A percentile compares a stretch with the other conserved stretches of the same genome.
Conservation (phyloP, 2,888 invertebrate species). For the Blomia tropicalis region DNA sequence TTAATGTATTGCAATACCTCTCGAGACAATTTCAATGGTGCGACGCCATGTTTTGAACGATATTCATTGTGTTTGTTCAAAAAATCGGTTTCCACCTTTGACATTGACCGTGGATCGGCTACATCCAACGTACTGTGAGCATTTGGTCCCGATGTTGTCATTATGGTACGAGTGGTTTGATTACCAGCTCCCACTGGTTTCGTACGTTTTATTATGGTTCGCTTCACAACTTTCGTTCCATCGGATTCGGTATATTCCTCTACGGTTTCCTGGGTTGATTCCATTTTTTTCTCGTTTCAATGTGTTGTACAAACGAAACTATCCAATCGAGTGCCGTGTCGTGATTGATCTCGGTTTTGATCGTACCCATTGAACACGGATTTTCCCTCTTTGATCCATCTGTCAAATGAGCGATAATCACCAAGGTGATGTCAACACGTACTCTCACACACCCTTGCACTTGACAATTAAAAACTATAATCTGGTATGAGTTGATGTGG, state of each 20-base stretch:
- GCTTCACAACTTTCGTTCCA: background rate
- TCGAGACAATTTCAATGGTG: slow-evolving; percentile 27
- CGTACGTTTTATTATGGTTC: background rate
- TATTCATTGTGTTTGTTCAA: slow-evolving; percentile 29
- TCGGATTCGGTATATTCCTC: background rate
- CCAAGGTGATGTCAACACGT: too few relatives aligned
- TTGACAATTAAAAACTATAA: too few relatives aligned
- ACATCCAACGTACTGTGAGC: background rate
- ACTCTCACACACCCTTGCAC: too few relatives aligned
- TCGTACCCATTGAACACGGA: too few relatives aligned
- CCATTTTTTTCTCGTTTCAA: too few relatives aligned
- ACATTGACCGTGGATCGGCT: slow-evolving; percentile 1
- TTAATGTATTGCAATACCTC: slow-evolving; percentile 23
- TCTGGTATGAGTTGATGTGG: too few relatives aligned
- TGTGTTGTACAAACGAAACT: too few relatives aligned
- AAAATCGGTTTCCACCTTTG: slow-evolving; percentile 28
- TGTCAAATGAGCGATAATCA: too few relatives aligned
- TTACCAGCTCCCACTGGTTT: background rate
- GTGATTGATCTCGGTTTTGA: too few relatives aligned
- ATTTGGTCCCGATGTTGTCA: background rate
- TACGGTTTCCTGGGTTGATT: background rate
- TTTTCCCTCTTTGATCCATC: too few relatives aligned
- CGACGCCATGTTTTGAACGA: slow-evolving; percentile 28
- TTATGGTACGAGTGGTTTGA: background rate
- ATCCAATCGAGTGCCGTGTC: too few relatives aligned